These are phyloP conservation scores for Pollenia amentaria DNA, from an alignment of 2,888 invertebrate genomes.

Conservation along the genomic window DNA sequence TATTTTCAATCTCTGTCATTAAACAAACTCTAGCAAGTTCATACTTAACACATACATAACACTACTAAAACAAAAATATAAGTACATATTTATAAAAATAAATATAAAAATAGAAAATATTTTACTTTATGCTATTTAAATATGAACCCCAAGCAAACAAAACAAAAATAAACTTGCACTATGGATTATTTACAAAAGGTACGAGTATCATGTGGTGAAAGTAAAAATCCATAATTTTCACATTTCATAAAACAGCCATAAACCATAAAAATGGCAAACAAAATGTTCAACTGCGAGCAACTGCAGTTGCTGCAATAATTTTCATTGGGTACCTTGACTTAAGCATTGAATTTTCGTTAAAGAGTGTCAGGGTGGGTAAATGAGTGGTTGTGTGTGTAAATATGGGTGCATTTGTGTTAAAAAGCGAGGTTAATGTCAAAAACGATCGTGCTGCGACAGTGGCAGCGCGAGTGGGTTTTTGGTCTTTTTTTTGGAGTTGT, in stretches of 20 bases:
- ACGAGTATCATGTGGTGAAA: constrained; percentile 81
- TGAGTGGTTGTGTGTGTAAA: not conserved
- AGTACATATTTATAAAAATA: not conserved
- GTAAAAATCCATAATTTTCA: constrained; percentile 82
- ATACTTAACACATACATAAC: constrained; percentile 1
- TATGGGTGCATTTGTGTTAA: constrained; percentile 21
- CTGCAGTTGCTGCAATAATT: constrained; percentile 46
- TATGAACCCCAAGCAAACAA: constrained; percentile 52
- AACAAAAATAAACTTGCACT: constrained; percentile 48
- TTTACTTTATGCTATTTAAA: constrained; percentile 14
- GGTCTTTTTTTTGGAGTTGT: not conserved
- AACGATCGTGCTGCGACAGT: constrained; percentile 65
- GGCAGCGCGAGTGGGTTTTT: constrained; percentile 67
- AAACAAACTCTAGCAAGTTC: constrained; percentile 6
- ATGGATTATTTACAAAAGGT: constrained; percentile 56
- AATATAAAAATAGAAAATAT: not conserved
- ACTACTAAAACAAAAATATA: constrained; percentile 5
- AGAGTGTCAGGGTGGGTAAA: constrained; percentile 35
- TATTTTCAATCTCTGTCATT: not conserved
- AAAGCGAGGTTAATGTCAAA: constrained; percentile 74
- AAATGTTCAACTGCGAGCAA: constrained; percentile 36
- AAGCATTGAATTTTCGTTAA: constrained; percentile 60
- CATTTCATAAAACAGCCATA: constrained; percentile 72
- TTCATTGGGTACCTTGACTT: constrained; percentile 53
- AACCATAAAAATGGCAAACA: constrained; percentile 69